Evolutionary conservation across 2,888 invertebrate genomes (phyloP), one percentile per base, ranked within the genome.

Genomic region (Linnaemya vulpina): DNA sequence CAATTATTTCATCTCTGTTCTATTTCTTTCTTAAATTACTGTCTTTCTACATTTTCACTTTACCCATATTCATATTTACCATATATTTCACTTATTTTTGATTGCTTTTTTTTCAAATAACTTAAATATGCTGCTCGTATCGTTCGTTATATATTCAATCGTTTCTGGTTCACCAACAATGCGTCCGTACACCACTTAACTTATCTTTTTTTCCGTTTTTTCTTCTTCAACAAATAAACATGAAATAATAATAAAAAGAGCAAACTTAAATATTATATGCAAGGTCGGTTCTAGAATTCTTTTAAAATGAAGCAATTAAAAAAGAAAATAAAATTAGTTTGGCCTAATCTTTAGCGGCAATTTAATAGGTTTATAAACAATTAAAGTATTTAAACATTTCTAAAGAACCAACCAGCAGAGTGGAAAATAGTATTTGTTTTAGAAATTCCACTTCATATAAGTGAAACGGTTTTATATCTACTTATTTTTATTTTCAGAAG

Each of bases 191-290:
- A 38, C 73, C 65, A 79, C 73, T 65, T 79, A 65, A 58, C 73
- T 81, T 81, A 75, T 81, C 81, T 74, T 75, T 51, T 30, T n/a
- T n/a, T n/a, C n/a, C n/a, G n/a, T n/a, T n/a, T n/a, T n/a, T n/a
- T n/a, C n/a, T n/a, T 62, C 43, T 67, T 22, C 22, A 68, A 75
- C 62, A 79, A 65, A 79, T 46, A 81, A 75, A 68, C 35, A 53
- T 53, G n/a, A 46, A 71, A 67, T 35, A 35, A 40, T 40, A 60
- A 60, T n/a, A 38, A 15, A 20, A 46, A 38, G 5, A 62, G 4
- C 30, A 43, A 43, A 60, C 10, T 38, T 11, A 60, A 81, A 30
- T 40, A 40, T 13, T 1, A n/a, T 65, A 40, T 75, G 9, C 53
- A 53, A 22, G 40, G 38, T 10, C 10, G 13, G 67, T 49, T 17